A percentile compares a stretch with the other conserved stretches of the same genome.
Conservation (phyloP, 2,797 vertebrate genomes). For the Acanthopagrus latus region DNA sequence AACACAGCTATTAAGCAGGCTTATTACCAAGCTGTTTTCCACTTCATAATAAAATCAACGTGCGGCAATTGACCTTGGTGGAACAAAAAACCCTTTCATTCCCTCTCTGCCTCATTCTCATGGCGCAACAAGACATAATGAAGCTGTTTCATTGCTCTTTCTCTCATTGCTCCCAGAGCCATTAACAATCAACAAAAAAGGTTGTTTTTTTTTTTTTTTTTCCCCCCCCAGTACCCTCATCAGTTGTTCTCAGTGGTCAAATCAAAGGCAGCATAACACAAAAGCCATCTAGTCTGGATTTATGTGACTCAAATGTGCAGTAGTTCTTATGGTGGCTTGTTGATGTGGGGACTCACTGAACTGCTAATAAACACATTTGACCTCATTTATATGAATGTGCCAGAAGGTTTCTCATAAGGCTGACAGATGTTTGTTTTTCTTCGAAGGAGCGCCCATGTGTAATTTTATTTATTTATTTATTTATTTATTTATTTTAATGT, state of each 20-base stretch:
- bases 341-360: constrained; percentile 45
- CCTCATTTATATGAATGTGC: constrained; percentile 51
- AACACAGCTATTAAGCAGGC: constrained; percentile 61
- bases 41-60: constrained; percentile 67
- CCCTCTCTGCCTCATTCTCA: constrained; percentile 52
- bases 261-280: constrained; percentile 35
- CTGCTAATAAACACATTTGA: constrained; percentile 57
- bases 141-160: constrained; percentile 48
- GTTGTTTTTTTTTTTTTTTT: not conserved
- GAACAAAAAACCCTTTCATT: constrained; percentile 62
- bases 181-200: constrained; percentile 50
- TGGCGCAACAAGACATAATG: constrained; percentile 63
- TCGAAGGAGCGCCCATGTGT: constrained; percentile 18
- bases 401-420: constrained; percentile 26
- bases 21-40: constrained; percentile 61
- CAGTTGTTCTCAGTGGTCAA: constrained; percentile 44
- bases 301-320: constrained; percentile 23
- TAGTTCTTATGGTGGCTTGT: constrained; percentile 41
- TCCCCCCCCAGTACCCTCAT: constrained; percentile 28
- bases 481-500: constrained; percentile 3
- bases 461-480: constrained; percentile 7
- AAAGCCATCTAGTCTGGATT: constrained; percentile 26
- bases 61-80: constrained; percentile 73
- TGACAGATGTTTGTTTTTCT: constrained; percentile 29
- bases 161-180: constrained; percentile 40